Evolutionary conservation across 2,113 vertebrate genomes (phyloP).

Genomic region (Calidris pugnax): DNA sequence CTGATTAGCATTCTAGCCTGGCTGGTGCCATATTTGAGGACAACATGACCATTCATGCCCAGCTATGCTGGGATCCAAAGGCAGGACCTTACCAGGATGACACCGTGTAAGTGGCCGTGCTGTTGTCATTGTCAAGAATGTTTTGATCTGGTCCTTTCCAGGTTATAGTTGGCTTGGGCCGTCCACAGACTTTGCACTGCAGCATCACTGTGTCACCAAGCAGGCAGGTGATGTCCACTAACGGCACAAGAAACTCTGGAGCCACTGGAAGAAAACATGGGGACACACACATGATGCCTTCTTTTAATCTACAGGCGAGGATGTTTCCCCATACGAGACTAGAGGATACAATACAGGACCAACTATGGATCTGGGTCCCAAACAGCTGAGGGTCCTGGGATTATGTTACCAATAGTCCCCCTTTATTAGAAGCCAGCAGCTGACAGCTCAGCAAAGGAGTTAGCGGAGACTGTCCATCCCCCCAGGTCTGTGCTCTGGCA

Average conservation of each 20-base stretch:
- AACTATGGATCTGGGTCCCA: neutral
- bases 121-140: constrained; percentile 86
- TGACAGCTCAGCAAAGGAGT: neutral
- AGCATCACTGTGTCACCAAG: constrained; percentile 93
- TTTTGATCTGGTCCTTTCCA: constrained; percentile 95
- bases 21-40: neutral
- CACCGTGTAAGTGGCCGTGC: constrained; percentile 69
- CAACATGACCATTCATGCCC: neutral
- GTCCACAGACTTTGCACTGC: constrained; percentile 94
- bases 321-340: neutral
- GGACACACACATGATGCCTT: neutral
- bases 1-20: neutral
- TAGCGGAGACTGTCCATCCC: accelerated
- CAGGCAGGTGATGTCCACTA: constrained; percentile 91
- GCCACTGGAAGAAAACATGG: constrained; percentile 80
- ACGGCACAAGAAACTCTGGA: constrained; percentile 92
- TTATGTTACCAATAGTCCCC: neutral
- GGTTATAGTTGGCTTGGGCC: constrained; percentile 89
- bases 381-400: neutral
- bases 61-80: neutral
- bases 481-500: neutral
- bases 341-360: neutral
- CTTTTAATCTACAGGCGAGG: neutral
- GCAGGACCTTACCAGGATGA: constrained; percentile 72
- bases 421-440: neutral